A percentile compares a stretch with the other conserved stretches of the same genome.
Conservation (phyloP, 2,797 vertebrate genomes). For the Lagodon rhomboides region DNA sequence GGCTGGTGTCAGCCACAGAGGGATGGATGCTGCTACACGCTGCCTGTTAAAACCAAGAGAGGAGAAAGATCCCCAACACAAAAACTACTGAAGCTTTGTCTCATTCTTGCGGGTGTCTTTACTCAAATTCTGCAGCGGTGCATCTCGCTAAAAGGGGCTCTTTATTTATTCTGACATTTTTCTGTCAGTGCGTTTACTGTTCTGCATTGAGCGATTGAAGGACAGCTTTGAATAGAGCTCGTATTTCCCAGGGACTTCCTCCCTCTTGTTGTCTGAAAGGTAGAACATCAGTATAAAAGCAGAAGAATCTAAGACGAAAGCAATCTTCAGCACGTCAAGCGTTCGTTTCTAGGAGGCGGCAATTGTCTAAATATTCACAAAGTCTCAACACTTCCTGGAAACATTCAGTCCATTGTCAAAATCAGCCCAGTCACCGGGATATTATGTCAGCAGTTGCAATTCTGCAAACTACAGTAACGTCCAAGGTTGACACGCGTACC, state of each 20-base stretch:
- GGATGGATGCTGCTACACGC: conserved; percentile 74
- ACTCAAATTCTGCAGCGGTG: neutral
- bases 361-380: conserved; percentile 1
- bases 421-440: neutral
- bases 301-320: conserved; percentile 46
- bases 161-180: conserved; percentile 8
- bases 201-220: conserved; percentile 30
- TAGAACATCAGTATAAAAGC: conserved; percentile 26
- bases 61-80: conserved; percentile 53
- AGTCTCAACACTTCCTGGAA: conserved; percentile 1
- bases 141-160: neutral
- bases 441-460: too few species aligned
- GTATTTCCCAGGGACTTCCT: conserved; percentile 38
- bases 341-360: conserved; percentile 2
- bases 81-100: conserved; percentile 37
- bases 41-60: conserved; percentile 75
- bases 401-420: conserved; percentile 28
- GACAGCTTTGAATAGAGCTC: conserved; percentile 23
- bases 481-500: too few species aligned
- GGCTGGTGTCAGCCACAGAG: conserved; percentile 91
- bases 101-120: conserved; percentile 26
- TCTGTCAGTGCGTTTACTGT: conserved; percentile 28
- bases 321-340: conserved; percentile 58
- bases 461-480: too few species aligned
- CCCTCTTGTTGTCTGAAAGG: conserved; percentile 45